Base-by-base conservation (phyloP, 2,888 invertebrate genomes). In the Lasioglossum villosulum region DNA sequence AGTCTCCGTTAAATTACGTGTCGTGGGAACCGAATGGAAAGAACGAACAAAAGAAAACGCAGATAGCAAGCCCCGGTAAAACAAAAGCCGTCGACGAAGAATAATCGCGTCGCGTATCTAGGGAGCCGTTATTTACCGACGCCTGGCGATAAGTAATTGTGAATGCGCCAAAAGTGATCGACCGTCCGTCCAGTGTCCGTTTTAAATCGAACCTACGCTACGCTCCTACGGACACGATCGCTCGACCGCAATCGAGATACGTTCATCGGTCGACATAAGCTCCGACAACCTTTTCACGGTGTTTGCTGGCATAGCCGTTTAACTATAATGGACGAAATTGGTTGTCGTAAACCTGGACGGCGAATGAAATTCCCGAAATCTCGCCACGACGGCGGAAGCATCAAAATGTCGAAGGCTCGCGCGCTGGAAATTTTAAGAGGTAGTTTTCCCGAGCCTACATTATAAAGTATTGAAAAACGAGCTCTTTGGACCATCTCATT, bases 81-180 rank as follows among this genome's bases (percentile, higher is more conserved):
- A 78, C 27, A 71, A 81, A 88, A 63, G 73, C 75, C 68, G 79
- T 52, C 48, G 75, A 74, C 52, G 74, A 71, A 77, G 79, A 79
- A 73, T 75, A 75, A 77, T 76, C 77, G 76, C 75, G 39, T 71
- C 73, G 72, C 76, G 89, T 88, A 81, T 83, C 81, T 78, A 56
- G 75, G 75, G 68, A 72, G 74, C 80, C 73, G 84, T 86, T 86
- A 86, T 86, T 86, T 77, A 84, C 75, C 74, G 74, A 30, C 52
- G 68, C 48, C 5, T 39, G 30, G 48, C 76, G 74, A 86, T 80
- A 84, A 84, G 85, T 84, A 80, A 84, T 84, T 77, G 77, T 74
- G 74, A 84, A 80, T 34, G 77, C 76, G 68, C 79, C 79, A 77
- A 84, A 84, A 86, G 77, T 80, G 77, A 86, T 80, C 85, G 76